Evolutionary conservation across 2,113 vertebrate genomes (phyloP).

Genomic region (Scartelaos histophorus): DNA sequence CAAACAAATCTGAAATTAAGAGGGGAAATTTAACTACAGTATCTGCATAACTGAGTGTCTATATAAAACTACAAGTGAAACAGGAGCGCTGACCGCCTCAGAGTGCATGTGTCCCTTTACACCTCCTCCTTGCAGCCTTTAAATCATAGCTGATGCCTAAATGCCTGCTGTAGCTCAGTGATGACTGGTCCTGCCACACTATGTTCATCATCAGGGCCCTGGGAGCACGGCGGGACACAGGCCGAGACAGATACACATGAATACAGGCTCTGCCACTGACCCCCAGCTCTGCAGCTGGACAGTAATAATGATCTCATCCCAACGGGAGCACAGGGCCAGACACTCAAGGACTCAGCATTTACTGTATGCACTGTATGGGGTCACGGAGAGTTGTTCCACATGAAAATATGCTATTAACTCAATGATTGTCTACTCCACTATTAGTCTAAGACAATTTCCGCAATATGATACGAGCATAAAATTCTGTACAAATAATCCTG

Average conservation of each 20-base stretch:
- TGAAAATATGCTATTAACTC: too few species aligned
- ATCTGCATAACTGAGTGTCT: neutral
- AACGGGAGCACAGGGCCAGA: constrained; percentile 52
- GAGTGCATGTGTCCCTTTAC: constrained; percentile 35
- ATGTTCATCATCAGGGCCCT: constrained; percentile 64
- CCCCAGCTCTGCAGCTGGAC: constrained; percentile 60
- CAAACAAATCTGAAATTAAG: too few species aligned
- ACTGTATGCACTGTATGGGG: neutral
- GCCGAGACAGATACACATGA: constrained; percentile 62
- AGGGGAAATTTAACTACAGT: too few species aligned
- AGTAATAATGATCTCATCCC: constrained; percentile 73
- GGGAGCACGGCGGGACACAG: constrained; percentile 57
- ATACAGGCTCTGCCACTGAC: constrained; percentile 58
- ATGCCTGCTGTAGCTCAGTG: constrained; percentile 51
- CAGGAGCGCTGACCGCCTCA: constrained; percentile 42
- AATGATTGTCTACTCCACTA: too few species aligned
- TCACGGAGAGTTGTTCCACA: too few species aligned
- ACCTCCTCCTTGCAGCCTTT: constrained; percentile 26
- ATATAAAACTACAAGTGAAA: constrained; percentile 14
- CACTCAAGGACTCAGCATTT: constrained; percentile 58
- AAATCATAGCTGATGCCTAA: constrained; percentile 31
- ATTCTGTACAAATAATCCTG: too few species aligned
- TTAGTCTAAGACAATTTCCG: too few species aligned
- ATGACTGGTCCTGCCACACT: constrained; percentile 60
- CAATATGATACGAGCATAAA: too few species aligned